Evolutionary conservation across 2,113 vertebrate genomes (phyloP).

Genomic region (Psettodes erumei): DNA sequence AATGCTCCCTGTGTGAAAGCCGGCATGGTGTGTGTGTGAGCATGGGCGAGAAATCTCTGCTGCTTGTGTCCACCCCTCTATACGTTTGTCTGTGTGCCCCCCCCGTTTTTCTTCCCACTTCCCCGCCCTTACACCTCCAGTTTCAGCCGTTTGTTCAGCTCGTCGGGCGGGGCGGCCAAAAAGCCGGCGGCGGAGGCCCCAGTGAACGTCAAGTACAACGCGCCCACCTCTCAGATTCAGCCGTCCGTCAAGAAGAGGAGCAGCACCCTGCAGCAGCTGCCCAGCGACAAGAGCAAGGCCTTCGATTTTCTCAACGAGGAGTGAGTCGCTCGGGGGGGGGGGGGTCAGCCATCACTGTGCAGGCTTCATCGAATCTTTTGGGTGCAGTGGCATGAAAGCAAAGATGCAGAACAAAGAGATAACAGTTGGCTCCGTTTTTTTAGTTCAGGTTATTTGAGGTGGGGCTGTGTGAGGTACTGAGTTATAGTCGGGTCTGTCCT

Average conservation of each 20-base stretch:
- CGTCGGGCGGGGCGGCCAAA: conserved; percentile 90
- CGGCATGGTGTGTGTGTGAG: conserved; percentile 59
- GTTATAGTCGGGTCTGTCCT: too few species aligned
- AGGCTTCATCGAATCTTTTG: too few species aligned
- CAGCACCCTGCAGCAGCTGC: conserved; percentile 94
- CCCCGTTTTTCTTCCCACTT: conserved; percentile 16
- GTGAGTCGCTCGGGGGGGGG: conserved; percentile 83
- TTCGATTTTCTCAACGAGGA: conserved; percentile 99
- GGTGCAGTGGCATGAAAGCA: too few species aligned
- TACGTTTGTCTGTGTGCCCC: conserved; percentile 80
- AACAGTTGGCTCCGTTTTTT: too few species aligned
- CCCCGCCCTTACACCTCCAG: conserved; percentile 80
- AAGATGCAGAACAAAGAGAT: too few species aligned
- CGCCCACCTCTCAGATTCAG: conserved; percentile 94
- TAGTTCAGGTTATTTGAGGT: too few species aligned
- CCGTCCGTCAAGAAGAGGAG: conserved; percentile 97
- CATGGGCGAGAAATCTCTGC: conserved; percentile 46
- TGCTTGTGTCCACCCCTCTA: conserved; percentile 80
- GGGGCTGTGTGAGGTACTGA: too few species aligned
- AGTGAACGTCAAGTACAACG: conserved; percentile 97
- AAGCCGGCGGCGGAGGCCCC: conserved; percentile 89
- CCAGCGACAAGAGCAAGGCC: conserved; percentile 96
- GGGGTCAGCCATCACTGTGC: too few species aligned
- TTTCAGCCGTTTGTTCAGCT: conserved; percentile 98
- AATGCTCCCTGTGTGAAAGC: conserved; percentile 14